These are phyloP conservation scores for Phallusia fumigata DNA, from an alignment of 23 tunicate species.

Conservation along the genomic window DNA sequence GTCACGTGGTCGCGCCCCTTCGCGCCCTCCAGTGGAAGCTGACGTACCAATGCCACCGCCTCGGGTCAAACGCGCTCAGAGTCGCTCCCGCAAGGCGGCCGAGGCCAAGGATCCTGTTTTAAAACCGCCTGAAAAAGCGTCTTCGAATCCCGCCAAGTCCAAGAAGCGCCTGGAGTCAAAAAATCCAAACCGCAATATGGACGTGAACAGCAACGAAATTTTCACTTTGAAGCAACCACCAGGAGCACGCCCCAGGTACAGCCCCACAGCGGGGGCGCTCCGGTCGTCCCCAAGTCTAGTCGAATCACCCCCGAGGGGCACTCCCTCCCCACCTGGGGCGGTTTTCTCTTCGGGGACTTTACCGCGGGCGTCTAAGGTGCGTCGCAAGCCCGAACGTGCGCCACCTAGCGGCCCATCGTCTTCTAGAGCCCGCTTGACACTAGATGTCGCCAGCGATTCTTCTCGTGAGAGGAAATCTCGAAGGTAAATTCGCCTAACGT, in stretches of 20 bases:
- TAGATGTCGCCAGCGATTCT: constrained; percentile 6
- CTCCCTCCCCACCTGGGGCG: not conserved
- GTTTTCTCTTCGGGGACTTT: constrained; percentile 6
- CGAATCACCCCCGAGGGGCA: not conserved
- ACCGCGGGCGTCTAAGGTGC: constrained; percentile 3
- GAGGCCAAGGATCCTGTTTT: not conserved
- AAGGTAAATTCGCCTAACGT: constrained; percentile 8
- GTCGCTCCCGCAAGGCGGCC: constrained; percentile 13
- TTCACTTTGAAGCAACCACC: not conserved
- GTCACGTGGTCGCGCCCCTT: constrained; percentile 1
- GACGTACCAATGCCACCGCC: constrained; percentile 14
- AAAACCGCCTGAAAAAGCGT: not conserved
- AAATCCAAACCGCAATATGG: not conserved
- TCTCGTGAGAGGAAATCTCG: constrained; percentile 11
- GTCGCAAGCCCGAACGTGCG: constrained; percentile 4
- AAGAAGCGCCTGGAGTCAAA: not conserved
- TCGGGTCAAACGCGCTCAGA: not conserved
- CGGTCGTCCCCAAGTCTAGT: not conserved
- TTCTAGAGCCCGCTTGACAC: not conserved
- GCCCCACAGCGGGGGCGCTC: not conserved
- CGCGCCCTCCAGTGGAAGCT: not conserved
- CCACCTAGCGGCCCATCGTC: too few relatives aligned
- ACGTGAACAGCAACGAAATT: constrained; percentile 4
- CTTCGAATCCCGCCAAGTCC: not conserved
- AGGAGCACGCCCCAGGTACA: not conserved